Evolutionary conservation across 2,888 invertebrate genomes (phyloP).

Genomic region (Scaptomyza cyrtandrae): DNA sequence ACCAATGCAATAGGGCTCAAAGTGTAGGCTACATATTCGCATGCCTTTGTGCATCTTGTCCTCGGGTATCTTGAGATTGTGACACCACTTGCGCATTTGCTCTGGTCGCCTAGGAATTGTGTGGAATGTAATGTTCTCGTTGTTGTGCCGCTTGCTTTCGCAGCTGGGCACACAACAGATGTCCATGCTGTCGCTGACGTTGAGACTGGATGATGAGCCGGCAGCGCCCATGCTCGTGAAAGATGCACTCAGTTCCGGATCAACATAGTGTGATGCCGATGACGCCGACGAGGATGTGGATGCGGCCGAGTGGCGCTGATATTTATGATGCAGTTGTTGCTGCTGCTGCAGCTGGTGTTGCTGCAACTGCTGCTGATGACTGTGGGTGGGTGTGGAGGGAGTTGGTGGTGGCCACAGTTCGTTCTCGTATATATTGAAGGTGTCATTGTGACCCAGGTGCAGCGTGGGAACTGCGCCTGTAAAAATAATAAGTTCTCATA

Average conservation of each 20-base stretch:
- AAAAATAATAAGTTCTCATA: background rate
- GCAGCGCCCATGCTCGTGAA: conserved; percentile 47
- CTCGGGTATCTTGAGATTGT: conserved; percentile 77
- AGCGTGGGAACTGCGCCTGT: conserved; percentile 80
- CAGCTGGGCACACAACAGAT: conserved; percentile 80
- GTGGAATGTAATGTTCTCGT: conserved; percentile 78
- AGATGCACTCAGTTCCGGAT: conserved; percentile 55
- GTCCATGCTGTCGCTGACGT: conserved; percentile 73
- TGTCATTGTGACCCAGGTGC: conserved; percentile 80
- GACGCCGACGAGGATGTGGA: conserved; percentile 74
- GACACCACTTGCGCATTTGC: conserved; percentile 82
- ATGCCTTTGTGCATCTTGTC: conserved; percentile 79
- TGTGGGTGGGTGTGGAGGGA: conserved; percentile 44
- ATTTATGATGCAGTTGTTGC: conserved; percentile 53
- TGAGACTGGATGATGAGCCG: conserved; percentile 43
- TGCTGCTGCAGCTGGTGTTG: conserved; percentile 43
- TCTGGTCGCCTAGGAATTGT: conserved; percentile 80
- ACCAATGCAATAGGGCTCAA: conserved; percentile 81
- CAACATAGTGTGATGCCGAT: conserved; percentile 67
- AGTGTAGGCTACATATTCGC: conserved; percentile 79
- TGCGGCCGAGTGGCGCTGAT: conserved; percentile 70
- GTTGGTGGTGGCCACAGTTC: conserved; percentile 80
- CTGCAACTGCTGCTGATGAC: conserved; percentile 44
- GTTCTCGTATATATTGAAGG: conserved; percentile 81
- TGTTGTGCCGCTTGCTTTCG: conserved; percentile 79